phyloP scores from a whole-genome alignment of 2,113 vertebrate species.

The Dicentrarchus labrax region DNA sequence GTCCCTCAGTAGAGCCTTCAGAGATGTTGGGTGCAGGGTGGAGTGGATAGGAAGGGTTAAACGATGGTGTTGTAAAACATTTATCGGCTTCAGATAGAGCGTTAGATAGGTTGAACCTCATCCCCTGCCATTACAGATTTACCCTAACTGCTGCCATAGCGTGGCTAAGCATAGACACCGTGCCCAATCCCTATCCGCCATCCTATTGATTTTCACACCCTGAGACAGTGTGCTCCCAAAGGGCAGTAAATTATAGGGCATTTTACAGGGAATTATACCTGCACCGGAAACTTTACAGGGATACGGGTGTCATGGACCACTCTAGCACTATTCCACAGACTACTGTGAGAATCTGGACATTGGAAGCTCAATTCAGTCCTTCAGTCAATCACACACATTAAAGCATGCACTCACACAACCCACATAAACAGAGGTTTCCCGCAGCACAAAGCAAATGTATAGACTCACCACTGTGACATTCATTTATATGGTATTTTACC shows the following conservation, averaged over 20 bases:
- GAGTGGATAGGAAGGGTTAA: conserved; percentile 77
- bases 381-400: conserved; percentile 49
- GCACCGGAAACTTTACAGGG: conserved; percentile 95
- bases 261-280: conserved; percentile 97
- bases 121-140: conserved; percentile 83
- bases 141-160: conserved; percentile 81
- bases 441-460: conserved; percentile 21
- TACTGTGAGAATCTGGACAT: conserved; percentile 46
- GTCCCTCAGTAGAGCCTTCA: conserved; percentile 52
- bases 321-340: conserved; percentile 40
- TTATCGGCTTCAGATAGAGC: conserved; percentile 82
- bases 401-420: conserved; percentile 26
- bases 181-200: conserved; percentile 72
- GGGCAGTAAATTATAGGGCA: conserved; percentile 93
- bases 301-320: conserved; percentile 82
- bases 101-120: conserved; percentile 77
- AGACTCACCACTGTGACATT: conserved; percentile 47
- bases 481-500: conserved; percentile 35
- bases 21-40: conserved; percentile 46
- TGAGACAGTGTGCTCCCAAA: conserved; percentile 84
- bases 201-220: conserved; percentile 84
- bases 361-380: conserved; percentile 38
- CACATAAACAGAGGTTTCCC: conserved; percentile 25
- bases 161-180: conserved; percentile 69
- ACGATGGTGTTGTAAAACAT: conserved; percentile 83